Evolutionary conservation across 2,888 invertebrate species (phyloP).

Genomic region (Metacarcinus magister): DNA sequence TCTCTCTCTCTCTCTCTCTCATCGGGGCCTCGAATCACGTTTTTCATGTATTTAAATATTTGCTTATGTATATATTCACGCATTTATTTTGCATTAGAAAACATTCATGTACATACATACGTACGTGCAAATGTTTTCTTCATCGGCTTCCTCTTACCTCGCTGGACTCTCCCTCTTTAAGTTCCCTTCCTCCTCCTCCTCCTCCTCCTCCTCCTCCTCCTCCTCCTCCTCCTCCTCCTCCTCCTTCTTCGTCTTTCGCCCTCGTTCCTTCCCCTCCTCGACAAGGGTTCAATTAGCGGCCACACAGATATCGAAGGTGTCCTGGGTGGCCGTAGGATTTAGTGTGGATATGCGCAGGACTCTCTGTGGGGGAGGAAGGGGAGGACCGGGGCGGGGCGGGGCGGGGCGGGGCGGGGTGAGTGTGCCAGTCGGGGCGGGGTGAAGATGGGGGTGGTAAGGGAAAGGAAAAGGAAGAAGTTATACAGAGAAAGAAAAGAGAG

Average conservation of each 20-base stretch:
- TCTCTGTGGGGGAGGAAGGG: not conserved
- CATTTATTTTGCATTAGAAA: not conserved
- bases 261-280: slow-evolving; percentile 44
- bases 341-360: not conserved
- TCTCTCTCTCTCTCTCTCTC: slow-evolving; percentile 55
- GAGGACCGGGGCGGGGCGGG: not conserved
- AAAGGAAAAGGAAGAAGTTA: not conserved
- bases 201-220: slow-evolving; percentile 21
- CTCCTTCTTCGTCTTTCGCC: not conserved
- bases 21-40: not conserved
- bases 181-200: not conserved
- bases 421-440: not conserved
- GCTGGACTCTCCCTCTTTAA: not conserved
- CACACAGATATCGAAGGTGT: not conserved
- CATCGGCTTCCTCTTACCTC: not conserved
- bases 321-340: not conserved
- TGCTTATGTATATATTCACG: not conserved
- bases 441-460: not conserved
- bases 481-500: not conserved
- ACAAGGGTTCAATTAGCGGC: not conserved
- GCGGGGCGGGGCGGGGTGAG: no score
- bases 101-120: not conserved
- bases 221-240: not conserved
- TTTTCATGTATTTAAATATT: slow-evolving; percentile 1
- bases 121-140: not conserved